Base-by-base conservation (phyloP, 2,888 invertebrate species). In the Antheraea assamensis region DNA sequence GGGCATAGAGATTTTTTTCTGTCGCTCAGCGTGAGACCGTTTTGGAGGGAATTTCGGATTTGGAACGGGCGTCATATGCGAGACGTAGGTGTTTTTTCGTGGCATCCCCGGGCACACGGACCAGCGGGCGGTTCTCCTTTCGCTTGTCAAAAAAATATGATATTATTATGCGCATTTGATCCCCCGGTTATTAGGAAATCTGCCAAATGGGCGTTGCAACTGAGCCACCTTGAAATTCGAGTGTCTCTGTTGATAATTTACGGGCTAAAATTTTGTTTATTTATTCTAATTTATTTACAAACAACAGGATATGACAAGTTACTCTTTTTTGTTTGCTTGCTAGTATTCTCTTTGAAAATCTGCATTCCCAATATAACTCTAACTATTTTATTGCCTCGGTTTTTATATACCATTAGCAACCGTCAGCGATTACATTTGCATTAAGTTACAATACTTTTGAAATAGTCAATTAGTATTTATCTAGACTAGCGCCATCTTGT, bases 1-100 rank as follows among this genome's bases (percentile, higher is more conserved):
- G 82, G 79, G 79, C 83, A 80, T 79, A 82, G 82, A 85, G 83
- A 76, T 77, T 78, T 83, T 87, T 91, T 92, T 91, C 92, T 88
- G 89, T 78, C 80, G 83, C 94, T 76, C 94, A 93, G 94, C 94
- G 94, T 94, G 94, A 92, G 94, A 94, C 88, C 92, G 87, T 85
- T 91, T 93, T 89, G 89, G 90, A 92, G 91, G 87, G 92, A 92
- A 90, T 92, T 92, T 92, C 78, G 91, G 89, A 92, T 93, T 90
- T 89, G 87, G 87, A 88, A 88, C 85, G 85, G 90, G 90, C 92
- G 92, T 92, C 93, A 92, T 92, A 91, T 90, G 88, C 88, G 83
- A 42, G 42, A 85, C 35, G 86, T 86, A 83, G 84, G 77, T 78
- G 76, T 78, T 75, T 84, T 84, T 82, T 82, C 61, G 81, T 66